Evolutionary conservation across 2,113 vertebrate species (phyloP).

Genomic region (Odobenus rosmarus): DNA sequence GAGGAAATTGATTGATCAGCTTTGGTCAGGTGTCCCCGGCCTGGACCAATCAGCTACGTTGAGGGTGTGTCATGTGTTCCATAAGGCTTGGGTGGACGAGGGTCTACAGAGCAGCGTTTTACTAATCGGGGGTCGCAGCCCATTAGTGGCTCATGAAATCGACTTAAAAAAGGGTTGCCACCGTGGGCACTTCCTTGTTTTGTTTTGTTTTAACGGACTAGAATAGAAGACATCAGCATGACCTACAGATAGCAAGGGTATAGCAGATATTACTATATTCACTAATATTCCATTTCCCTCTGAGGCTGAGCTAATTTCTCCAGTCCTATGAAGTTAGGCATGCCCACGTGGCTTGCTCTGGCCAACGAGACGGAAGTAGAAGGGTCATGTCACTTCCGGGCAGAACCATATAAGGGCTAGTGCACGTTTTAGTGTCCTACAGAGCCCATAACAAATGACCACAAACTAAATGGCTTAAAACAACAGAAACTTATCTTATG

Average conservation of each 20-base stretch:
- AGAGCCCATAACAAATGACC: neutral
- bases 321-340: neutral
- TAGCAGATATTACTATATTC: neutral
- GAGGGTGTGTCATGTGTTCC: neutral
- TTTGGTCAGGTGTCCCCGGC: neutral
- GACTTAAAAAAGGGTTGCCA: neutral
- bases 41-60: conserved; percentile 52
- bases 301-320: neutral
- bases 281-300: neutral
- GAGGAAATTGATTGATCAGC: conserved; percentile 62
- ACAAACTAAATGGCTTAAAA: neutral
- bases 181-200: neutral
- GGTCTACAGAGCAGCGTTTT: neutral
- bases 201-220: neutral
- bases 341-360: neutral
- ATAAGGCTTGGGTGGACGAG: neutral
- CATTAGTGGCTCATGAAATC: neutral
- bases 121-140: neutral
- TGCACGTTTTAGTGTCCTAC: neutral
- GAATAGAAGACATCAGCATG: neutral
- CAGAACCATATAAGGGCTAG: neutral
- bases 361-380: neutral
- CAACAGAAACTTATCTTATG: neutral
- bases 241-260: neutral
- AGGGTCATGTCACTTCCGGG: neutral